Conservation (phyloP, 1,140 invertebrate species). For the Penaeus indicus region DNA sequence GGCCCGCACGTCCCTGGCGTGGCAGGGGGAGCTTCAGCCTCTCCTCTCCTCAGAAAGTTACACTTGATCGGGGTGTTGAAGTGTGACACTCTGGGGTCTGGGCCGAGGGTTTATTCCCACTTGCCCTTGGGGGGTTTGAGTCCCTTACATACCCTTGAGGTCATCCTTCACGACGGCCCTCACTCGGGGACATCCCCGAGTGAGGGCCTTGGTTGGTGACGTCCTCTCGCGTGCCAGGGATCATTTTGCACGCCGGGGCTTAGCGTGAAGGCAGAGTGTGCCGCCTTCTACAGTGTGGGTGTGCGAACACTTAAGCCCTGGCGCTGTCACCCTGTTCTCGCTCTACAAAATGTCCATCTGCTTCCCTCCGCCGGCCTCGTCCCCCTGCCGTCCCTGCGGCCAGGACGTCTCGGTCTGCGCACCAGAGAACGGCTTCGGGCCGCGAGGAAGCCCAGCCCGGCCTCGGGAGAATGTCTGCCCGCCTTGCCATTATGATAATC, state of each 20-base stretch:
- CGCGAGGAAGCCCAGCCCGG: background rate
- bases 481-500: slow-evolving; percentile 62
- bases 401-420: background rate
- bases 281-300: slow-evolving; percentile 5
- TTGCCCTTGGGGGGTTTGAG: slow-evolving; percentile 49
- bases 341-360: slow-evolving; percentile 63
- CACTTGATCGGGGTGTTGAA: background rate
- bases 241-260: background rate
- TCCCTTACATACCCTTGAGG: slow-evolving; percentile 61
- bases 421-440: slow-evolving; percentile 19
- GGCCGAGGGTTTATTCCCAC: slow-evolving; percentile 30
- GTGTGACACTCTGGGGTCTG: slow-evolving; percentile 29
- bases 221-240: background rate
- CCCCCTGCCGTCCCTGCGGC: background rate
- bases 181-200: slow-evolving; percentile 55
- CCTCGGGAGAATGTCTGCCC: slow-evolving; percentile 12
- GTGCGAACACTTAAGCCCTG: slow-evolving; percentile 41
- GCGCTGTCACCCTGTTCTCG: slow-evolving; percentile 48
- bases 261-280: background rate
- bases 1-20: background rate
- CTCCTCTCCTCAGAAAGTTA: background rate
- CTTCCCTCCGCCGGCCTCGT: slow-evolving; percentile 43
- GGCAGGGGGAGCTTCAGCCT: background rate
- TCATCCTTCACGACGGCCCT: slow-evolving; percentile 44
- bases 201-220: background rate